Conservation (phyloP, 2,888 invertebrate genomes). For the Polylopha cassiicola region DNA sequence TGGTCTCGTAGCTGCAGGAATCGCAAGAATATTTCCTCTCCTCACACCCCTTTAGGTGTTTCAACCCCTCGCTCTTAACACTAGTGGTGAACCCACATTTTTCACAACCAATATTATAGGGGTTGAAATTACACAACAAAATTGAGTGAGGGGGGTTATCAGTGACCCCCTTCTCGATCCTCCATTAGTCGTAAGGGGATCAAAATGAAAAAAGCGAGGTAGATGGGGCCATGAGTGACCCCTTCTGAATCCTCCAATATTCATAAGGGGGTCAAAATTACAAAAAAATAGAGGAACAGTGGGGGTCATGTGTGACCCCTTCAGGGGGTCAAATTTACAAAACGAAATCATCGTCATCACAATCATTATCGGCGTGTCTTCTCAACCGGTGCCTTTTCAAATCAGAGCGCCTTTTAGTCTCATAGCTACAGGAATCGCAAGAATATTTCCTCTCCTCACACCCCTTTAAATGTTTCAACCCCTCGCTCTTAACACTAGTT, state of each 20-base stretch:
- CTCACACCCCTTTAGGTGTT: constrained; percentile 24
- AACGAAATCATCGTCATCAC: constrained; percentile 24
- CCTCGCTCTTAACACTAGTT: constrained; percentile 18
- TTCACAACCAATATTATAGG: too few relatives aligned
- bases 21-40: constrained; percentile 30
- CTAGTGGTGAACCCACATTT: constrained; percentile 28
- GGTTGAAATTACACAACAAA: too few relatives aligned
- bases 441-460: constrained; percentile 19
- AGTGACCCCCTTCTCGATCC: too few relatives aligned
- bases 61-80: constrained; percentile 21
- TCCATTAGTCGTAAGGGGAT: too few relatives aligned
- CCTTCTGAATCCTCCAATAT: too few relatives aligned
- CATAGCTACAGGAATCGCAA: constrained; percentile 40
- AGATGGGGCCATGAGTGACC: too few relatives aligned
- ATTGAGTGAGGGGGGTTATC: too few relatives aligned
- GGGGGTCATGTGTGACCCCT: too few relatives aligned
- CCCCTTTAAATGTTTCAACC: constrained; percentile 24
- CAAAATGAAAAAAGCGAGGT: too few relatives aligned
- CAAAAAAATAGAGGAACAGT: too few relatives aligned
- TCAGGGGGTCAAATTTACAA: background rate
- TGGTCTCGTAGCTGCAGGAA: constrained; percentile 37
- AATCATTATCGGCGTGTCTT: constrained; percentile 26
- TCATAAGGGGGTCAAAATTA: too few relatives aligned
- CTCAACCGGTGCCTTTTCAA: constrained; percentile 37
- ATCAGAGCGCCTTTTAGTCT: constrained; percentile 36